Base-by-base conservation (phyloP, 2,113 vertebrate species). In the Actenoides hombroni region DNA sequence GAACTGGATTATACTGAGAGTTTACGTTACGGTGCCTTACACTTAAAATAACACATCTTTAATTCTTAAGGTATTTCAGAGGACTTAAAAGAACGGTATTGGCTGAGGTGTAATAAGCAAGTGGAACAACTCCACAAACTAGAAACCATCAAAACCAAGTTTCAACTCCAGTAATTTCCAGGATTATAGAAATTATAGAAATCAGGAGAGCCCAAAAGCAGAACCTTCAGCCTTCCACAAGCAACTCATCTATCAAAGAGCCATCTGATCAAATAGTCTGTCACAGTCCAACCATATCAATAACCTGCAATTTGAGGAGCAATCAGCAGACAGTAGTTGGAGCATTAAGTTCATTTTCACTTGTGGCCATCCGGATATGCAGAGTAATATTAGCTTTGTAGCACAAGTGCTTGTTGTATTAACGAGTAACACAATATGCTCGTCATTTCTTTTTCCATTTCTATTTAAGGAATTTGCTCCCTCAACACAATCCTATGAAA, bases 391-490 rank as follows among this genome's bases (percentile, higher is more conserved):
- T 73, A 96, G 94, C 80, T 88, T 70, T 81, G 75, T 29, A 95
- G 88, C 80, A 88, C 84, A 93, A 94, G 77, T 28, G 76, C 56
- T 87, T 83, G 57, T 73, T 77, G 63, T 83, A 92, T 67, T 89
- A 87, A 54, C 76, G 74, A 95, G 88, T 90, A 95, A 94, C 80
- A 95, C 73, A 94, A 93, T 76, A 84, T 61, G 81, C 79, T 16
- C 84, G 85, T 78, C 59, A 86, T 84, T 94, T 93, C 65, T 94
- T 95, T 94, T 91, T 75, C 84, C 68, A 85, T 90, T 92, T 90
- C 92, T 96, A 92, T 96, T 94, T 94, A 90, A 96, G 93, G 87
- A 93, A 96, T 91, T 92, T 94, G 77, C 91, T 94, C 86, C 90
- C 82, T 94, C 90, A 74, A 94, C 90, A 94, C 90, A 96, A 92